Evolutionary conservation across 2,888 invertebrate species (phyloP), one percentile per base, ranked within the genome.

Genomic region (Lithosia quadra): DNA sequence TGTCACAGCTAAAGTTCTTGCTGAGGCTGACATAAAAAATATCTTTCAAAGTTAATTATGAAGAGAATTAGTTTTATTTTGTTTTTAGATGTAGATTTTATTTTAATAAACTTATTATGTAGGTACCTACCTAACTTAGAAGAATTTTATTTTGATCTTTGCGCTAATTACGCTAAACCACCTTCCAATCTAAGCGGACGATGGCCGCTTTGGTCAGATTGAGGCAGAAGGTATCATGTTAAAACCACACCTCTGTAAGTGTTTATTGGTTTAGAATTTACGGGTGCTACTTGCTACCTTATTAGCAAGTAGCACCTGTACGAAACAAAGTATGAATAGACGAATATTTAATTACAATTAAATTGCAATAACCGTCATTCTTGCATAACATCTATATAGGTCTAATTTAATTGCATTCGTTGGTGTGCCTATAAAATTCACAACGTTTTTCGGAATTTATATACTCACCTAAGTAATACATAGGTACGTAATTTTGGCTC

Each of bases 1-100:
- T 1, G 87, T 86, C 5, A 86, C 92, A 22, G 82, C 88, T 11
- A 88, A 92, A 83, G 85, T 93, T 18, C 73, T 94, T 58, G 77
- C 84, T 39, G 90, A 89, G 34, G 88, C 85, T 36, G 82, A 90
- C 67, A 74, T 92, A 18, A 90, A 90, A 80, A 88, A 91, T 80
- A 92, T 93, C 80, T 92, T 93, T 66, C 86, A 87, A 57, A 85
- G 88, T 72, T 81, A 86, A 72, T 74, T 55, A 24, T 49, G 10
- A 58, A 21, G 0, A 10, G 18, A n/a, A 21, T 18, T 56, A 61
- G 28, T 55, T 10, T 36, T 5, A 39, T 18, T 63, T 22, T 13
- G 21, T 22, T 34, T 63, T 10, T 21, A 53, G 63, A n/a, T 55
- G 13, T 63, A 63, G 53, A 55, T 63, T n/a, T n/a, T 55, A 55